Evolutionary conservation across 2,888 invertebrate genomes (phyloP).

Genomic region (Petrolisthes cinctipes): DNA sequence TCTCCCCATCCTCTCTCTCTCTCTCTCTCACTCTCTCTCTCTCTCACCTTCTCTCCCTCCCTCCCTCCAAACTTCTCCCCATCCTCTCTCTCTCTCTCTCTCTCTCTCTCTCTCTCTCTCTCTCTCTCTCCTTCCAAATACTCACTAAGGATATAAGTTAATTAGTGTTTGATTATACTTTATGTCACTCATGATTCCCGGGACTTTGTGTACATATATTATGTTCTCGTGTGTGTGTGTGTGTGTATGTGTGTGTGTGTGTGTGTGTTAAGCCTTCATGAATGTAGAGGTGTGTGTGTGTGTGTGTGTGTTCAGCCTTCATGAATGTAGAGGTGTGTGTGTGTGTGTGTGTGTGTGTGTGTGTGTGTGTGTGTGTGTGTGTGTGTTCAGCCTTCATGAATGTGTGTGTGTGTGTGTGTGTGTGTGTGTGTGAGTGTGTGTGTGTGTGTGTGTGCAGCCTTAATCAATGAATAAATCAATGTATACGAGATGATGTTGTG

Average conservation of each 20-base stretch:
- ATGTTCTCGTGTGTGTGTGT: too few species aligned
- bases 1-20: background rate
- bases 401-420: background rate
- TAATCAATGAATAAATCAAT: background rate
- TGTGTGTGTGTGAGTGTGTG: background rate
- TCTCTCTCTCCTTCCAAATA: background rate
- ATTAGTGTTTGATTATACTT: background rate
- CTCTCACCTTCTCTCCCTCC: background rate
- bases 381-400: background rate
- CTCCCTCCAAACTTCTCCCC: background rate
- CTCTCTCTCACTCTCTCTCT: background rate
- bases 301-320: background rate
- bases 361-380: background rate
- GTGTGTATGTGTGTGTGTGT: too few species aligned
- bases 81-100: background rate
- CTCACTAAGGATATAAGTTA: background rate
- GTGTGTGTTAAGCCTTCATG: too few species aligned
- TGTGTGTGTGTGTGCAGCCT: background rate
- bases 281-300: too few species aligned
- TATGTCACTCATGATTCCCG: too few species aligned
- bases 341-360: background rate
- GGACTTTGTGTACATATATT: too few species aligned
- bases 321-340: background rate
- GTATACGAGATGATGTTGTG: background rate
- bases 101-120: constrained; percentile 12